These are phyloP conservation scores for Hemiscyllium ocellatum DNA, from an alignment of 2,113 vertebrate species.

Conservation along the genomic window DNA sequence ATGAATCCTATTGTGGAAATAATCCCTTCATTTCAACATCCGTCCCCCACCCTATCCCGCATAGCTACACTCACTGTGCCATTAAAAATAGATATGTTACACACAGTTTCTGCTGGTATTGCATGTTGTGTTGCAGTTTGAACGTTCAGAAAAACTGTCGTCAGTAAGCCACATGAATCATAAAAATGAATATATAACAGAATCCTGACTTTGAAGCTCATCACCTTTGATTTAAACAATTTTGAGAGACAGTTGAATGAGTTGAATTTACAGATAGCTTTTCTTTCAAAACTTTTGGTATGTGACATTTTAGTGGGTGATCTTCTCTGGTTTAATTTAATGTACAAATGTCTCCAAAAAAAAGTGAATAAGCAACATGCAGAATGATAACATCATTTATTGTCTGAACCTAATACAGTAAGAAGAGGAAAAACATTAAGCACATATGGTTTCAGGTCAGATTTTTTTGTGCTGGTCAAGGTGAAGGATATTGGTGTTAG, in stretches of 20 bases:
- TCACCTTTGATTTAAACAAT: background rate
- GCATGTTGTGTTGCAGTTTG: background rate
- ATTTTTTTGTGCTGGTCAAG: background rate
- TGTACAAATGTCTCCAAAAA: background rate
- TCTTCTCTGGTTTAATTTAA: background rate
- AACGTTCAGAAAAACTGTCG: background rate
- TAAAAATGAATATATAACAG: background rate
- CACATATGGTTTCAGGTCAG: background rate
- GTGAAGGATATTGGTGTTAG: background rate
- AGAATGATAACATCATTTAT: background rate
- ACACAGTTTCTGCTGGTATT: no score
- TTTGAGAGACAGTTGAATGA: background rate
- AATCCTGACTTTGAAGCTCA: conserved; percentile 14
- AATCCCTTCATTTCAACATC: background rate
- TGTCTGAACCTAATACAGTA: background rate
- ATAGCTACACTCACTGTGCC: background rate
- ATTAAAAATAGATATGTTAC: background rate
- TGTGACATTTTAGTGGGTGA: background rate
- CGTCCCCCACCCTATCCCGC: background rate
- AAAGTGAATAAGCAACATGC: background rate
- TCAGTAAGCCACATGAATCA: background rate
- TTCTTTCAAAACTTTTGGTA: background rate
- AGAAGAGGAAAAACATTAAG: background rate
- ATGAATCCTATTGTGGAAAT: background rate
- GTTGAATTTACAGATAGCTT: background rate